Base-by-base conservation (phyloP, 2,888 invertebrate species). In the Galeopsomyia nigrocyanea region DNA sequence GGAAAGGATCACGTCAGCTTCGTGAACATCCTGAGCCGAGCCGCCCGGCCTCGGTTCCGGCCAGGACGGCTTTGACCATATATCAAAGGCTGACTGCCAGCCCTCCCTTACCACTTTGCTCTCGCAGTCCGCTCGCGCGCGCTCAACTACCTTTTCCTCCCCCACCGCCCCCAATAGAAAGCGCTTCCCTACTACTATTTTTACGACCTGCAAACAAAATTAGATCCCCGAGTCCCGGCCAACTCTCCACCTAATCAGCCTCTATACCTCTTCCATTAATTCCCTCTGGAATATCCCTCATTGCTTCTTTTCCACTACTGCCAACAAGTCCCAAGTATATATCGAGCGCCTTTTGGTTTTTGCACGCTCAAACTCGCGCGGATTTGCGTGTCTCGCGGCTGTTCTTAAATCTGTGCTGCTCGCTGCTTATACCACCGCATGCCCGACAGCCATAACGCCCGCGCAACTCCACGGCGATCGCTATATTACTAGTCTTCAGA, bases 1-100 rank as follows among this genome's bases (percentile, higher is more conserved):
- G 82, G 80, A 79, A 78, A 76, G 77, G 79, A 78, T 75, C 73
- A 68, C 68, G 62, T 64, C 56, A 76, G 51, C 69, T 68, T 55
- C 56, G 70, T 63, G 72, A 58, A 66, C 72, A 60, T 57, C 68
- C 64, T 51, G 57, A 39, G 39, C 39, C 13, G 39, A 39, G 10
- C 13, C 7, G 10, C 39, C 7, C 13, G 7, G 39, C 39, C n/a
- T n/a, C n/a, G n/a, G n/a, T n/a, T n/a, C n/a, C n/a, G n/a, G n/a
- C n/a, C n/a, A n/a, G n/a, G n/a, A n/a, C 7, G 13, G 10, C 39
- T 39, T 10, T 39, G 73, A 68, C 68, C 75, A 68, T 74, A 65
- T 73, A 77, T 77, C 77, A 74, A 75, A 77, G 65, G 68, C 13
- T 39, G 39, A 3, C 39, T 10, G 39, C 39, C 39, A 39, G 7